Evolutionary conservation across 1,140 invertebrate genomes (phyloP).

Genomic region (Rhagoletis zephyria): DNA sequence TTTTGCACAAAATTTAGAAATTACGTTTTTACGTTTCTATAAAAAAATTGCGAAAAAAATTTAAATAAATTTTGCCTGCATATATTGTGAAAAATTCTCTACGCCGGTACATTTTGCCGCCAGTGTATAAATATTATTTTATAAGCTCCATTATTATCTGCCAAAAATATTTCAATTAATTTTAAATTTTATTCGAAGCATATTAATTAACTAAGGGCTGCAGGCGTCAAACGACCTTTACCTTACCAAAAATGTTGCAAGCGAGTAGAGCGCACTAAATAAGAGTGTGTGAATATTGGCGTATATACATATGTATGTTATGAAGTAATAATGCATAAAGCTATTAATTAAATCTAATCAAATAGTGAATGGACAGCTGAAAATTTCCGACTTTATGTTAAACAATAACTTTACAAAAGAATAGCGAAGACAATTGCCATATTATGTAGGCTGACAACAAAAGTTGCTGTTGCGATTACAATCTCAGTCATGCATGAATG

Average conservation of each 20-base stretch:
- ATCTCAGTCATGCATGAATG: not conserved
- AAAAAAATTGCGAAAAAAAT: no score
- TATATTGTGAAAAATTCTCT: no score
- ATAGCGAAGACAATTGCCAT: not conserved
- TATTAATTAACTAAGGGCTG: not conserved
- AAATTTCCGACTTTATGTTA: not conserved
- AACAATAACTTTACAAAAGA: not conserved
- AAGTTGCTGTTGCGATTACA: not conserved
- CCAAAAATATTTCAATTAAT: no score
- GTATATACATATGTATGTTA: constrained; percentile 6
- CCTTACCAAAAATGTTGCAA: not conserved
- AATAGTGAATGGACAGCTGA: not conserved
- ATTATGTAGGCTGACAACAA: not conserved
- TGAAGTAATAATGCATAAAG: not conserved
- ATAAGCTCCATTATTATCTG: no score
- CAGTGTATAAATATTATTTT: no score
- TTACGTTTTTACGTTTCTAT: no score
- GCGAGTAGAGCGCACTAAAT: not conserved
- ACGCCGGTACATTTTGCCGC: no score
- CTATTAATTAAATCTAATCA: not conserved
- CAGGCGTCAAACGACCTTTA: not conserved
- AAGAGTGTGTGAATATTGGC: not conserved
- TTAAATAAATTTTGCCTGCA: no score
- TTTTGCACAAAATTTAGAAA: no score
- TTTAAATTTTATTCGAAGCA: no score